These are phyloP conservation scores for Ceraclea dissimilis DNA, from an alignment of 2,888 invertebrate species.

Conservation along the genomic window DNA sequence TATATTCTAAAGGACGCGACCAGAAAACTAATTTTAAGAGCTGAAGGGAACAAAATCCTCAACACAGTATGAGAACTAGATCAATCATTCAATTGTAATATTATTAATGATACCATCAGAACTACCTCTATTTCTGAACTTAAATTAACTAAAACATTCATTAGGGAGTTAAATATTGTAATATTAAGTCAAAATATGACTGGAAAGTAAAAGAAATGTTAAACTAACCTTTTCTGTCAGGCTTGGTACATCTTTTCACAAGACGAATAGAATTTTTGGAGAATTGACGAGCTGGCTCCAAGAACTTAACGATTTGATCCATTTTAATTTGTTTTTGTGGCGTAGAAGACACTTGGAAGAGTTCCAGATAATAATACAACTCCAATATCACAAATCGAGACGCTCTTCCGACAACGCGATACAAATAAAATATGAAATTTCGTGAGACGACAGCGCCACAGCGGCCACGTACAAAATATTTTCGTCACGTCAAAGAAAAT, in stretches of 20 bases:
- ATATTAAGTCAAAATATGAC: no score
- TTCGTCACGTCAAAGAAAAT: conserved; percentile 24
- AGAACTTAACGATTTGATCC: conserved; percentile 94
- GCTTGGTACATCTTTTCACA: conserved; percentile 98
- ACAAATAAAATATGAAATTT: background rate
- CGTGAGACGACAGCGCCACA: background rate
- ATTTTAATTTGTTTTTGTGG: conserved; percentile 46
- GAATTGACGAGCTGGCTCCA: conserved; percentile 94
- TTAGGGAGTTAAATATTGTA: no score
- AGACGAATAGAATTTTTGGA: conserved; percentile 97
- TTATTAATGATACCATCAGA: no score
- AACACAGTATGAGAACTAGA: no score
- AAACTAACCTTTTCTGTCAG: conserved; percentile 85
- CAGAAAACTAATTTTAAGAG: no score
- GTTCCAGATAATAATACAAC: background rate
- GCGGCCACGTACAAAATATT: conserved; percentile 20
- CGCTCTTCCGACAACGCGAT: background rate
- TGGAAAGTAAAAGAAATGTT: background rate
- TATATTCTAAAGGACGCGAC: no score
- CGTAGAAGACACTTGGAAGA: conserved; percentile 1
- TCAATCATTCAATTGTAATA: no score
- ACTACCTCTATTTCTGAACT: no score
- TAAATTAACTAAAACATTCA: no score
- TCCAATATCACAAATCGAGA: background rate
- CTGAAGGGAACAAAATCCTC: no score